Evolutionary conservation across 2,888 invertebrate genomes (phyloP).

Genomic region (Euspilapteryx auroguttella): DNA sequence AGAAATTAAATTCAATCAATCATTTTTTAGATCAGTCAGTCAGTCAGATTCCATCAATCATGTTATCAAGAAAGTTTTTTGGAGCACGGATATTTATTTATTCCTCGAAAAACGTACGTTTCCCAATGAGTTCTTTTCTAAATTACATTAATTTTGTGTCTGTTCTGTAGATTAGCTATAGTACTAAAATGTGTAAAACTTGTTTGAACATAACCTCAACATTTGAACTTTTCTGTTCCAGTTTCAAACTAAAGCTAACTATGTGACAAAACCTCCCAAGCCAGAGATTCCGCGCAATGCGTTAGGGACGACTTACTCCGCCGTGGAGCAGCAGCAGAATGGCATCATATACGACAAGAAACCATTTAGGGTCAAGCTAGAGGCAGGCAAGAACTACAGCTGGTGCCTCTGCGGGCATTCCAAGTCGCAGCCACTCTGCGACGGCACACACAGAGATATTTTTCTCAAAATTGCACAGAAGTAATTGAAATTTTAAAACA

Average conservation of each 20-base stretch:
- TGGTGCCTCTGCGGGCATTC: slow-evolving; percentile 97
- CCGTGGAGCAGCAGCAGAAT: slow-evolving; percentile 66
- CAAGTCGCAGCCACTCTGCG: slow-evolving; percentile 91
- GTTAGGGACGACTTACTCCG: slow-evolving; percentile 62
- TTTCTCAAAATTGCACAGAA: slow-evolving; percentile 73
- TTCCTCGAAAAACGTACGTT: too few species aligned
- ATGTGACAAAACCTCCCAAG: slow-evolving; percentile 37
- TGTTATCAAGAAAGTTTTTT: too few species aligned
- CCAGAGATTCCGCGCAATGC: slow-evolving; percentile 69
- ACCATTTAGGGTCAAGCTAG: slow-evolving; percentile 77
- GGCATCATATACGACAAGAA: slow-evolving; percentile 86
- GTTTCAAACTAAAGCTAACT: slow-evolving; percentile 16
- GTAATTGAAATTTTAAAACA: too few species aligned
- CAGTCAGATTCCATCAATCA: too few species aligned
- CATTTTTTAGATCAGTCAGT: too few species aligned
- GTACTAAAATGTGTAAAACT: too few species aligned
- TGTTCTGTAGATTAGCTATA: too few species aligned
- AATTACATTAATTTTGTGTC: too few species aligned
- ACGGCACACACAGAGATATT: slow-evolving; percentile 83
- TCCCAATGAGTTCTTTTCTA: too few species aligned
- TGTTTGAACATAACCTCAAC: slow-evolving; percentile 1
- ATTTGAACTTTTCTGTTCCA: background rate
- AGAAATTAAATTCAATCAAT: too few species aligned
- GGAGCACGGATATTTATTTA: too few species aligned
- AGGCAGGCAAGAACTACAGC: slow-evolving; percentile 75